Percentiles rank a stretch among this genome's conserved stretches.
These are phyloP conservation scores for Conchocele bisecta DNA, from an alignment of 2,888 invertebrate genomes.

Conservation along the genomic window DNA sequence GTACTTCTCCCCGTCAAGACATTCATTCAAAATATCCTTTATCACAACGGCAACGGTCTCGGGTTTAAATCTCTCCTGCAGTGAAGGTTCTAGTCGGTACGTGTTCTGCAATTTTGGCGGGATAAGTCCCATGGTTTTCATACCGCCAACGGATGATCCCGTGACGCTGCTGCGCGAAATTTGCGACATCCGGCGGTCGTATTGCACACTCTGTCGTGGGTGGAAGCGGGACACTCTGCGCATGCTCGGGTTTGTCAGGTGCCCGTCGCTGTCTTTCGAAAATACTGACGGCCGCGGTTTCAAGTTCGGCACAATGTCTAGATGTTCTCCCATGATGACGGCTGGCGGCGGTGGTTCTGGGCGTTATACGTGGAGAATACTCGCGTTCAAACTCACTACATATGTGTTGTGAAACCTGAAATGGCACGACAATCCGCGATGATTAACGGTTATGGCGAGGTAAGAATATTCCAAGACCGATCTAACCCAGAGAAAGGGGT, in stretches of 20 bases:
- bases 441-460: no score
- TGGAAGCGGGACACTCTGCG: conserved; percentile 69
- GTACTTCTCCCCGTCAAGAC: conserved; percentile 75
- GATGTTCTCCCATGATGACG: no score
- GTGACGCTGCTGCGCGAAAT: conserved; percentile 72
- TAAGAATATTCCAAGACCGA: no score
- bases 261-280: conserved; percentile 24
- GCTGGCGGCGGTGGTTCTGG: no score
- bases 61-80: conserved; percentile 70
- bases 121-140: conserved; percentile 58
- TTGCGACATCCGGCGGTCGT: conserved; percentile 71
- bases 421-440: no score
- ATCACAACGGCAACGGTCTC: conserved; percentile 66
- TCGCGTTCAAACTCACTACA: no score
- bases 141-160: conserved; percentile 64
- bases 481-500: no score
- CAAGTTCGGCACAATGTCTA: conserved; percentile 21
- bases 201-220: conserved; percentile 69
- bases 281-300: conserved; percentile 43
- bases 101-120: conserved; percentile 72
- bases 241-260: conserved; percentile 64
- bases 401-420: no score
- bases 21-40: conserved; percentile 68
- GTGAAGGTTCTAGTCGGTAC: conserved; percentile 69
- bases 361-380: no score